phyloP scores from a whole-genome alignment of 2,113 vertebrate species.

The Cromileptes altivelis region DNA sequence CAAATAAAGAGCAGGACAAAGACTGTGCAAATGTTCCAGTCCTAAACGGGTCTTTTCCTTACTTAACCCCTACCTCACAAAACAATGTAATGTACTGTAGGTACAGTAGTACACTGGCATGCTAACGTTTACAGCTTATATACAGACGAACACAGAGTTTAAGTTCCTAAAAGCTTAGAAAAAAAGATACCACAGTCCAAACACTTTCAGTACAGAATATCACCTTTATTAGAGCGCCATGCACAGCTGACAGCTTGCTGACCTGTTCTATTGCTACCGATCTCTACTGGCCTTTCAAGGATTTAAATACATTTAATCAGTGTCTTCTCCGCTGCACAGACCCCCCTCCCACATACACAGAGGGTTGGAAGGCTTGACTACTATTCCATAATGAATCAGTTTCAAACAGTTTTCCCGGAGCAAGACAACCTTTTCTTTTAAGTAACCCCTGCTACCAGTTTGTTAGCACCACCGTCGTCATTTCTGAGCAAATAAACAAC shows the following conservation, averaged over 20 bases:
- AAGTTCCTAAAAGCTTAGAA: not conserved
- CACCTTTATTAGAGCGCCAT: not conserved
- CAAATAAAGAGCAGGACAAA: no score
- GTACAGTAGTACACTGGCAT: not conserved
- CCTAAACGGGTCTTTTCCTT: no score
- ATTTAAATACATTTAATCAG: slow-evolving; percentile 20
- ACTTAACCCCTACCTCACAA: no score
- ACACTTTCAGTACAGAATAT: not conserved
- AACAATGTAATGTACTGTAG: not conserved
- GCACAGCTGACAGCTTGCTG: slow-evolving; percentile 12
- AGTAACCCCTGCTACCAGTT: slow-evolving; percentile 14
- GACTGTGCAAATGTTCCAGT: no score
- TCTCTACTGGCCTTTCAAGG: slow-evolving; percentile 8
- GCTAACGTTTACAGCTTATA: not conserved
- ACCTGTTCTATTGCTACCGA: slow-evolving; percentile 11
- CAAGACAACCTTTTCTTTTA: slow-evolving; percentile 9
- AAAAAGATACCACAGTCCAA: not conserved
- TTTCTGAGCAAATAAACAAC: slow-evolving; percentile 47
- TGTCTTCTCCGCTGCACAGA: slow-evolving; percentile 15
- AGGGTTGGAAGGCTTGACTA: not conserved
- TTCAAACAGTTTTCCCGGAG: slow-evolving; percentile 13
- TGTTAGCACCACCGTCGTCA: slow-evolving; percentile 13
- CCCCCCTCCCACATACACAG: not conserved
- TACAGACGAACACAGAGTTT: not conserved
- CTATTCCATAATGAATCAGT: slow-evolving; percentile 25